Percentiles rank a stretch among this genome's conserved stretches.
These are phyloP conservation scores for Lanius ludovicianus DNA, from an alignment of 2,113 vertebrate genomes.

Conservation along the genomic window DNA sequence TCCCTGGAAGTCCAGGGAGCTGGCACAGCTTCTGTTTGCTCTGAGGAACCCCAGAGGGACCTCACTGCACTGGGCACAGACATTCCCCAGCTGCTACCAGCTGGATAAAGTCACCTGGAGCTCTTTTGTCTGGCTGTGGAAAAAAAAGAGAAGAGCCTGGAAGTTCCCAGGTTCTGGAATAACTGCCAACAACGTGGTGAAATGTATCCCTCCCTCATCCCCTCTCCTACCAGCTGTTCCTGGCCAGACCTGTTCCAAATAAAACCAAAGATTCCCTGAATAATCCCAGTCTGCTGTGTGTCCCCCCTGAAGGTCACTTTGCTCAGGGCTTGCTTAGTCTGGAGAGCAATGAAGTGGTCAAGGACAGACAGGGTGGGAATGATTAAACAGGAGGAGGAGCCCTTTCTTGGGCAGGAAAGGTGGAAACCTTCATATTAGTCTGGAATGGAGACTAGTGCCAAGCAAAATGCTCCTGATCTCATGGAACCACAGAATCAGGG, in stretches of 20 bases:
- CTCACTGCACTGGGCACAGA: fast-evolving
- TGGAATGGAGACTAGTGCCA: neutral
- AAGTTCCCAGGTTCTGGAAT: neutral
- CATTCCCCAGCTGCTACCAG: neutral
- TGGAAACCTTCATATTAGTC: neutral
- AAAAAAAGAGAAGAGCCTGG: neutral
- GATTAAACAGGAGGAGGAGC: neutral
- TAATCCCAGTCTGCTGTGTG: neutral
- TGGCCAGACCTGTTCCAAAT: neutral
- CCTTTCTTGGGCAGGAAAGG: neutral
- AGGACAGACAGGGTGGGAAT: neutral
- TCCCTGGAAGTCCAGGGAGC: neutral
- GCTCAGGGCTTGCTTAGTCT: neutral
- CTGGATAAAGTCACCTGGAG: neutral
- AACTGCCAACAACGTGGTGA: neutral
- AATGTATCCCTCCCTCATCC: neutral
- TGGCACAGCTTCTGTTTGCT: neutral
- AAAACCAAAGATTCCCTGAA: neutral
- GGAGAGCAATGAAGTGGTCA: neutral
- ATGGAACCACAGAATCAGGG: neutral
- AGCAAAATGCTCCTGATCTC: neutral
- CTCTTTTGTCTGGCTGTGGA: neutral
- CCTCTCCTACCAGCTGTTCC: neutral
- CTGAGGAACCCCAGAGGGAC: neutral
- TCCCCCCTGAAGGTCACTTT: neutral